phyloP scores from a whole-genome alignment of 2,888 invertebrate genomes.

The Chalcis sispes region DNA sequence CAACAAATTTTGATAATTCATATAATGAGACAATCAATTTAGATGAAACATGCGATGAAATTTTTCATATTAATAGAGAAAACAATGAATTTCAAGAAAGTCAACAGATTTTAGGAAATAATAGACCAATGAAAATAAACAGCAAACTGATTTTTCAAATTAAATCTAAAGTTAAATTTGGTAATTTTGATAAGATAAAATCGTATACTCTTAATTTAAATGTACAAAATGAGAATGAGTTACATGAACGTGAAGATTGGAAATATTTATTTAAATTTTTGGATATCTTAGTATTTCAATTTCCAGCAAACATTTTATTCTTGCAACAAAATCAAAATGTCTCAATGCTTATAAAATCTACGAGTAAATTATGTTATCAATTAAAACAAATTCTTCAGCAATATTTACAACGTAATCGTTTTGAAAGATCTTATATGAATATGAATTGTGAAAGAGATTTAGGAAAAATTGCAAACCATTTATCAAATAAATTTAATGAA shows the following conservation, averaged over 20 bases:
- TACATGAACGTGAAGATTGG: constrained; percentile 23
- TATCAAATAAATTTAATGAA: constrained; percentile 43
- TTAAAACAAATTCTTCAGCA: constrained; percentile 20
- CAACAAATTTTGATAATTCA: neutral
- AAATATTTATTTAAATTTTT: constrained; percentile 30
- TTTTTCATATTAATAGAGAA: neutral
- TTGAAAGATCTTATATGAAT: constrained; percentile 36
- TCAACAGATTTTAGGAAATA: neutral
- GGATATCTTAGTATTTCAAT: neutral
- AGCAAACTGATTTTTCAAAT: neutral
- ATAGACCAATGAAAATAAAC: neutral
- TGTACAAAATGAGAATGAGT: neutral
- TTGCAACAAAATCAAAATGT: neutral
- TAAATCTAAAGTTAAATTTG: neutral
- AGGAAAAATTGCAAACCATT: neutral
- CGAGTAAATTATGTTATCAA: neutral
- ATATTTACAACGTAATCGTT: constrained; percentile 30
- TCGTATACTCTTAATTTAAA: constrained; percentile 6
- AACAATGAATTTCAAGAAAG: too few relatives aligned
- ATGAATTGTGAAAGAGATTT: neutral
- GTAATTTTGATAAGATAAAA: neutral
- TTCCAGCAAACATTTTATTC: constrained; percentile 14
- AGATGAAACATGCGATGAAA: neutral
- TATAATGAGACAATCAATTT: neutral
- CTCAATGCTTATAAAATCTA: neutral